Evolutionary conservation across 2,888 invertebrate species (phyloP).

Genomic region (Euproctis similis): DNA sequence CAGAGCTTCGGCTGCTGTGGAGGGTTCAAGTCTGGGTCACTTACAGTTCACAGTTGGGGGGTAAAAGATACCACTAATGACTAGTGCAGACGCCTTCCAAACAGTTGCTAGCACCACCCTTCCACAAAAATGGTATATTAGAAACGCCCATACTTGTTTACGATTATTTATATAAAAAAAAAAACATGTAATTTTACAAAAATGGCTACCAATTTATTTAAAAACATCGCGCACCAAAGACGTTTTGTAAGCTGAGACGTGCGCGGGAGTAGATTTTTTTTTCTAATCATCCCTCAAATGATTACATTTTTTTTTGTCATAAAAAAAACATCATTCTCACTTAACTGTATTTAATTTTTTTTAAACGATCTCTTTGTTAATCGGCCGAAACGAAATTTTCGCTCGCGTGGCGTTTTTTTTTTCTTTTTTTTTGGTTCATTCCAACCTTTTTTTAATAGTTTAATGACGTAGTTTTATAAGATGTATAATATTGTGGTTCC

Average conservation of each 20-base stretch:
- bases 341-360: constrained; percentile 15
- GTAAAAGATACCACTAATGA: constrained; percentile 32
- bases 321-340: constrained; percentile 10
- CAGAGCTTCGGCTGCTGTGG: too few species aligned
- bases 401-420: constrained; percentile 17
- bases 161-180: too few species aligned
- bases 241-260: constrained; percentile 16
- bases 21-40: too few species aligned
- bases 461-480: constrained; percentile 9
- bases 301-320: constrained; percentile 23
- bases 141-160: constrained; percentile 52
- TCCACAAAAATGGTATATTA: constrained; percentile 42
- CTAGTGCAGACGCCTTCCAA: constrained; percentile 31
- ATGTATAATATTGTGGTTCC: constrained; percentile 4
- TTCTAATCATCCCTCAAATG: constrained; percentile 17
- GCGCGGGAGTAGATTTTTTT: constrained; percentile 25
- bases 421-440: background rate
- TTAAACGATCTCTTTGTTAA: constrained; percentile 2
- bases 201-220: constrained; percentile 54
- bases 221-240: constrained; percentile 34
- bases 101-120: constrained; percentile 46
- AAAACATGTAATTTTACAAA: constrained; percentile 60
- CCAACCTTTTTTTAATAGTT: constrained; percentile 6
- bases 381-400: constrained; percentile 7
- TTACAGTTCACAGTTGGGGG: too few species aligned